Conservation (phyloP, 2,113 vertebrate species). For the Promerops cafer region DNA sequence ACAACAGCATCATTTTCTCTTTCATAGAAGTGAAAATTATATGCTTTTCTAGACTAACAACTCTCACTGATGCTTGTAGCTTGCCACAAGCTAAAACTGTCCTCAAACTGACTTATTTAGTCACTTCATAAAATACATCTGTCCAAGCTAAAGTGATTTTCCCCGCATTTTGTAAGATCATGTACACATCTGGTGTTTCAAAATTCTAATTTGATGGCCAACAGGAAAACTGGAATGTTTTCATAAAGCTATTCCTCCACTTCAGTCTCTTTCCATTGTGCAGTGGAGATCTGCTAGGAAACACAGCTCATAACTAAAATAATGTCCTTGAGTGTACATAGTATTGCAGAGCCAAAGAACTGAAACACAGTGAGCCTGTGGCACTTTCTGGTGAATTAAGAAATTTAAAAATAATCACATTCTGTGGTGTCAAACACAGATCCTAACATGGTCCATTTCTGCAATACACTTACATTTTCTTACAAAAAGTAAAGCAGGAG, state of each 20-base stretch:
- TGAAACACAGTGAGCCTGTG: not conserved
- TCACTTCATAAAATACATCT: not conserved
- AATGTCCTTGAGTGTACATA: not conserved
- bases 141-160: not conserved
- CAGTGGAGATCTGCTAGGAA: not conserved
- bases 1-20: not conserved
- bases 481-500: not conserved
- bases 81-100: not conserved
- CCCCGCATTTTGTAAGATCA: not conserved
- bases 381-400: not conserved
- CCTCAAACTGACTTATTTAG: not conserved
- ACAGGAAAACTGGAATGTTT: not conserved
- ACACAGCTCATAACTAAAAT: not conserved
- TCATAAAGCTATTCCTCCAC: not conserved
- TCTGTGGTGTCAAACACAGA: not conserved
- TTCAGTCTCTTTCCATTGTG: not conserved
- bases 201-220: not conserved
- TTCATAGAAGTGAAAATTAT: not conserved
- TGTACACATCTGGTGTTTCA: not conserved
- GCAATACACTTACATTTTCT: not conserved
- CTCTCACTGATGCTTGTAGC: not conserved
- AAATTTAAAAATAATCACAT: too few species aligned
- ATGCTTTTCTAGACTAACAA: not conserved
- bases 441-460: not conserved
- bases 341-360: not conserved